These are phyloP conservation scores for Ciconia maguari DNA, from an alignment of 2,113 vertebrate species.

Conservation along the genomic window DNA sequence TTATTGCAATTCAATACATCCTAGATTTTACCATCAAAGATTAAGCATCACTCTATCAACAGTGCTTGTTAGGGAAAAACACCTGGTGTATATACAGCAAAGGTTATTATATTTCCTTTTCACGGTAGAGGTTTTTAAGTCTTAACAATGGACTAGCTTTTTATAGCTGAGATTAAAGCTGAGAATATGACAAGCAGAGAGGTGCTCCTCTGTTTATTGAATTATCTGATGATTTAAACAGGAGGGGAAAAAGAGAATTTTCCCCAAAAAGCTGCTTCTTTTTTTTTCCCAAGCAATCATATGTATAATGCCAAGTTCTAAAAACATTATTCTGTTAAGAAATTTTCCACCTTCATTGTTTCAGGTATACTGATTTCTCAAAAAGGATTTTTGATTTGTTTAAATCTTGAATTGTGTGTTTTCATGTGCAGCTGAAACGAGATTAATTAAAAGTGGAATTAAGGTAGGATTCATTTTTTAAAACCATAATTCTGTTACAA, in stretches of 20 bases:
- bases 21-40: slow-evolving; percentile 35
- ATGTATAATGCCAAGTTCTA: neutral
- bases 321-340: neutral
- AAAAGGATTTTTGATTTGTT: neutral
- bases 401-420: slow-evolving; percentile 1
- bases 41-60: slow-evolving; percentile 44
- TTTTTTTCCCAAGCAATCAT: neutral
- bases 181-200: slow-evolving; percentile 46
- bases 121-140: slow-evolving; percentile 63
- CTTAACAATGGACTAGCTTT: slow-evolving; percentile 54
- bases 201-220: slow-evolving; percentile 49
- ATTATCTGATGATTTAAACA: slow-evolving; percentile 43
- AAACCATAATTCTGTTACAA: neutral
- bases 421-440: neutral
- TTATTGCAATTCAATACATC: slow-evolving; percentile 15
- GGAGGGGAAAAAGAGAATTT: neutral
- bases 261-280: neutral
- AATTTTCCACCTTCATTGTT: neutral
- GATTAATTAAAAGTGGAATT: slow-evolving; percentile 28
- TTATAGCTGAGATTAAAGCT: slow-evolving; percentile 60
- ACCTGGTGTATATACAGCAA: slow-evolving; percentile 52
- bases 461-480: neutral
- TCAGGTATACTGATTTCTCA: neutral
- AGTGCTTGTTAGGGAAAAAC: slow-evolving; percentile 48
- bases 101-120: slow-evolving; percentile 70